phyloP scores from a whole-genome alignment of 1,140 invertebrate genomes.

The Oreohelix idahoensis region DNA sequence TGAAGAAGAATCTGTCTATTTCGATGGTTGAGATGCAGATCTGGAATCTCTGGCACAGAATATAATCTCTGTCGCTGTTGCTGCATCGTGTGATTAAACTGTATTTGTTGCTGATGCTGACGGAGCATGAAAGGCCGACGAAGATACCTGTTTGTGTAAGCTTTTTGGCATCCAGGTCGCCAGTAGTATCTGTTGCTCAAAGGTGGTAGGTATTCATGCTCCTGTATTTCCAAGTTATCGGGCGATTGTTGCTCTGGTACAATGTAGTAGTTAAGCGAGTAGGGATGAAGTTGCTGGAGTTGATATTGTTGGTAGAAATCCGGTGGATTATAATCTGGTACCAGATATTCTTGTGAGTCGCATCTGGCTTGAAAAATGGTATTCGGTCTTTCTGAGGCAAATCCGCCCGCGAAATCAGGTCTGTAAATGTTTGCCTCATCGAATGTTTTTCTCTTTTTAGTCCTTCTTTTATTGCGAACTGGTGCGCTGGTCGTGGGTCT shows the following conservation, averaged over 20 bases:
- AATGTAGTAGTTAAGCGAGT: not conserved
- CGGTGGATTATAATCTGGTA: not conserved
- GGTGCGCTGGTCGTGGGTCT: not conserved
- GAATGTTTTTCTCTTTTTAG: not conserved
- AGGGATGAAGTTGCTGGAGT: not conserved
- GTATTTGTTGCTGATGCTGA: not conserved
- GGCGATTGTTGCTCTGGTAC: not conserved
- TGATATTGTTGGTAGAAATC: not conserved
- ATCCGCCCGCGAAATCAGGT: not conserved
- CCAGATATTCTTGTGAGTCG: not conserved
- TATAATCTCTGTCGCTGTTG: not conserved
- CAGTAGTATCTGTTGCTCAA: not conserved
- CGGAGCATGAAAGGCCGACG: not conserved
- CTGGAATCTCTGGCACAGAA: not conserved
- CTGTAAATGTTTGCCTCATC: not conserved
- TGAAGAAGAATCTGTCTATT: not conserved
- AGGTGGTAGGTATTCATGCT: not conserved
- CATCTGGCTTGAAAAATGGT: not conserved
- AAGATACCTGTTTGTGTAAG: not conserved
- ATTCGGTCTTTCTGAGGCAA: not conserved
- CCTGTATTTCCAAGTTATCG: not conserved
- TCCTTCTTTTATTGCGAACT: not conserved
- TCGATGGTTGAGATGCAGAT: not conserved
- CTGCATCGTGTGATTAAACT: not conserved
- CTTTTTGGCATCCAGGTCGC: not conserved